Conservation (phyloP, 1,140 invertebrate species). For the Drosophila repleta region DNA sequence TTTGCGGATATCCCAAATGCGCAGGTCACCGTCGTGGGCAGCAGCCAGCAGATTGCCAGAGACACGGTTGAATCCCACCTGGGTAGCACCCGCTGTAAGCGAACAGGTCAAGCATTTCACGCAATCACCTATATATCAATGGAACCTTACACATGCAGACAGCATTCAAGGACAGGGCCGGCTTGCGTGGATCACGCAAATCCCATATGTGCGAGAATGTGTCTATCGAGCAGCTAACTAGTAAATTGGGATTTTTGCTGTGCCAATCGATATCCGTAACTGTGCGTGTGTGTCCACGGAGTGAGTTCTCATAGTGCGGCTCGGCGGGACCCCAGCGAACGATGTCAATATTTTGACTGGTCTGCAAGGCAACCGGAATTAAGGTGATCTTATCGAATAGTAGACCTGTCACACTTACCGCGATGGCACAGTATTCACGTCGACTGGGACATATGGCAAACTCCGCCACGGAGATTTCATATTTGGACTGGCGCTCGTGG, state of each 20-base stretch:
- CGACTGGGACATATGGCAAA: constrained; percentile 93
- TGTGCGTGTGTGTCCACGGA: constrained; percentile 93
- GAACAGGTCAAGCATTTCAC: background rate
- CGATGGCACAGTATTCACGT: constrained; percentile 93
- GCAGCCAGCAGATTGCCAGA: constrained; percentile 94
- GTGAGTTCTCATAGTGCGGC: constrained; percentile 88
- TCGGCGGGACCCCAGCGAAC: constrained; percentile 89
- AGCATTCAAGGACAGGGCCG: constrained; percentile 91
- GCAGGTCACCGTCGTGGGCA: constrained; percentile 96
- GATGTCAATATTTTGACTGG: constrained; percentile 93
- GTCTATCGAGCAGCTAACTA: constrained; percentile 97
- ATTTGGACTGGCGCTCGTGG: constrained; percentile 95
- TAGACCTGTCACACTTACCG: constrained; percentile 89
- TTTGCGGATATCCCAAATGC: constrained; percentile 97
- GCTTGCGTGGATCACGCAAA: constrained; percentile 92
- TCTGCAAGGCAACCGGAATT: constrained; percentile 85
- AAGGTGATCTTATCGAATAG: background rate
- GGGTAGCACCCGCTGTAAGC: constrained; percentile 92
- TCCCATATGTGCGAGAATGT: constrained; percentile 98
- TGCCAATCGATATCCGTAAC: constrained; percentile 98
- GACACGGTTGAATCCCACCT: constrained; percentile 96
- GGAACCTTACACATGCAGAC: constrained; percentile 85
- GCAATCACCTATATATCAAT: background rate
- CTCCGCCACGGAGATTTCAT: constrained; percentile 95
- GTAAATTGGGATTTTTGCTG: constrained; percentile 92